Evolutionary conservation across 2,113 vertebrate species (phyloP).

Genomic region (Calidris pygmaea): DNA sequence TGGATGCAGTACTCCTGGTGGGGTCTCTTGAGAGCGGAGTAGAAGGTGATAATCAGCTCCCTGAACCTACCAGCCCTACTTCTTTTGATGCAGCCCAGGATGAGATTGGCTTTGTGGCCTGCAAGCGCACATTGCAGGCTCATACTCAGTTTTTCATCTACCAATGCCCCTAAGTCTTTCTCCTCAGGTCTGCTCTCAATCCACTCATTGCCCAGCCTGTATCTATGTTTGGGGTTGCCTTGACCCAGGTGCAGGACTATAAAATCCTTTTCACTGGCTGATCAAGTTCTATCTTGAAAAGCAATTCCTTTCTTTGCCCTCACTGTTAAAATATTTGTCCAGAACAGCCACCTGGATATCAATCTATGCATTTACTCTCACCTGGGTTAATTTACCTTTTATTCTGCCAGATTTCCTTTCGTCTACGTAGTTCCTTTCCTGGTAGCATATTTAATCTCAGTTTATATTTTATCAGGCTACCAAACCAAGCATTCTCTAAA

Average conservation of each 20-base stretch:
- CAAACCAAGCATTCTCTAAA: background rate
- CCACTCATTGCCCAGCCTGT: background rate
- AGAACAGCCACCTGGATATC: background rate
- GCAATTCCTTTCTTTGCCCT: background rate
- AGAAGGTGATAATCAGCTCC: background rate
- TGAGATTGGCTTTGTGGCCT: background rate
- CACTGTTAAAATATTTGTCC: background rate
- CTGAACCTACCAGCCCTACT: background rate
- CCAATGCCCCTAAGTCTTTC: background rate
- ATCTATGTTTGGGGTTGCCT: background rate
- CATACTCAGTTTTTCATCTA: background rate
- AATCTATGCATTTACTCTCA: background rate
- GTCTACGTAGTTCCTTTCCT: background rate
- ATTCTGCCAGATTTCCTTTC: conserved; percentile 15
- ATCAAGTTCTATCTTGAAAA: background rate
- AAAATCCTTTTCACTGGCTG: background rate
- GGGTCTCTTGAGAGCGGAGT: background rate
- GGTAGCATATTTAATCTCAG: background rate
- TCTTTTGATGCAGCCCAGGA: background rate
- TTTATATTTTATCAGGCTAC: background rate
- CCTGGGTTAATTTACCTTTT: background rate
- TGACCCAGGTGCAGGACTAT: background rate
- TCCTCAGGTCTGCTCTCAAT: background rate
- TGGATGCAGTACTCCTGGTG: background rate
- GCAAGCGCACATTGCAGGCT: background rate